Conservation (phyloP, 2,888 invertebrate genomes). For the Acronicta psi region DNA sequence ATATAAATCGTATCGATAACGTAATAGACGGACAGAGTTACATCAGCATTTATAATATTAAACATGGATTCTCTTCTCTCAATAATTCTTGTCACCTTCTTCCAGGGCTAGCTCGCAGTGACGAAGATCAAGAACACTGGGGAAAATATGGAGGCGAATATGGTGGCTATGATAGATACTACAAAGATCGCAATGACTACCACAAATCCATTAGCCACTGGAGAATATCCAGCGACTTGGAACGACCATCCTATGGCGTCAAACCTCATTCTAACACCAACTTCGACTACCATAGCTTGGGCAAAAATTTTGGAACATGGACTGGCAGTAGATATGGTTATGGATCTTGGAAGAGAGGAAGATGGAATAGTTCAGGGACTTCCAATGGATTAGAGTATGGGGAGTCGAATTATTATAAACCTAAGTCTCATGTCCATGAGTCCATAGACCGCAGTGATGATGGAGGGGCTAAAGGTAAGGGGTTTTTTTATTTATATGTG, state of each 20-base stretch:
- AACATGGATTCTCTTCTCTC: too few relatives aligned
- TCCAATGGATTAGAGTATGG: conserved; percentile 67
- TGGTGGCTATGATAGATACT: conserved; percentile 74
- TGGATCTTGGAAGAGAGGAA: conserved; percentile 76
- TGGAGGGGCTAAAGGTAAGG: conserved; percentile 68
- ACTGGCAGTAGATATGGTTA: conserved; percentile 68
- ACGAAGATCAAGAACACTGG: conserved; percentile 85
- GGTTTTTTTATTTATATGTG: conserved; percentile 2
- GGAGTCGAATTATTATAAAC: conserved; percentile 64
- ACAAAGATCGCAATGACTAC: conserved; percentile 79
- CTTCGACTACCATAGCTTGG: conserved; percentile 83
- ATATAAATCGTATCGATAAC: too few relatives aligned
- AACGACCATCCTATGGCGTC: conserved; percentile 71
- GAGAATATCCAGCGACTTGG: conserved; percentile 78
- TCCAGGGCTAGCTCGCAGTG: conserved; percentile 71
- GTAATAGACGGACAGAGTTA: too few relatives aligned
- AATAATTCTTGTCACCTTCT: conserved; percentile 1
- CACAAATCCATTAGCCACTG: conserved; percentile 86
- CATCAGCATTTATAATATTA: too few relatives aligned
- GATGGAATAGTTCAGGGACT: conserved; percentile 74
- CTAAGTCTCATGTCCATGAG: conserved; percentile 52
- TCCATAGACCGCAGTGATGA: conserved; percentile 69
- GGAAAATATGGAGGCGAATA: conserved; percentile 90
- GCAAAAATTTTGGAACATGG: conserved; percentile 68
- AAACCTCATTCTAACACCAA: conserved; percentile 65